Base-by-base conservation (phyloP, 92 coral and sea anemone species). In the Heliopora coerulea region DNA sequence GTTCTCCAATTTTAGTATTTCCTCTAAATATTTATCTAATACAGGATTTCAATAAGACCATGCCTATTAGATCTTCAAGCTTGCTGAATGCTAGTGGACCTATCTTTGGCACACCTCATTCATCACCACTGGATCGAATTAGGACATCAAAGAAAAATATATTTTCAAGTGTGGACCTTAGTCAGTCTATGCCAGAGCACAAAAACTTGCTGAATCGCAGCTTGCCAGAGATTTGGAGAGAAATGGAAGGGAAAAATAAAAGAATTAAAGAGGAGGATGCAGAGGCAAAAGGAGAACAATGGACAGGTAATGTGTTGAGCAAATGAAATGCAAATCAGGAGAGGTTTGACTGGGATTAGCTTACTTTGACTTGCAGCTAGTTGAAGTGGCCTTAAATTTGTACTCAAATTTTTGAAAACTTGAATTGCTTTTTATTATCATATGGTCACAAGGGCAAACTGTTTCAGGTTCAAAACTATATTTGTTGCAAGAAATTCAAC, bases 121-220 rank as follows among this genome's bases (percentile, higher is more conserved):
- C 97, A 9, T 92, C 97, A 5, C 97, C 97, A 8, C 54, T 92
- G 35, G 97, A 89, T 57, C 88, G 96, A 18, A 89, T 92, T 15
- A 86, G 97, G 0, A 76, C 92, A 1, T 80, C 91, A 11, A 75
- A 83, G 54, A 73, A 65, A 27, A 83, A 74, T 49, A 74, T 87
- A 19, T 87, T 82, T 8, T 49, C 58, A 18, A 91, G 88, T 54
- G 79, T 88, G n/a, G 97, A 91, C 1, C 74, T 89, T 28, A 81
- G 75, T 29, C 82, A 85, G 29, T 81, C 78, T 10, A 86, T 91
- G 9, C 96, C 89, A 49, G 97, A 91, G 54, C 42, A 68, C 26
- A 68, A 68, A 49, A 41, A 24, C 3, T 14, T 49, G 44, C 23
- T 68, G 23, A 68, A 68, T 23, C 60, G 75, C 3, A 68, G 75